phyloP scores from a whole-genome alignment of 2,888 invertebrate species.

The Dynastes hyllus region DNA sequence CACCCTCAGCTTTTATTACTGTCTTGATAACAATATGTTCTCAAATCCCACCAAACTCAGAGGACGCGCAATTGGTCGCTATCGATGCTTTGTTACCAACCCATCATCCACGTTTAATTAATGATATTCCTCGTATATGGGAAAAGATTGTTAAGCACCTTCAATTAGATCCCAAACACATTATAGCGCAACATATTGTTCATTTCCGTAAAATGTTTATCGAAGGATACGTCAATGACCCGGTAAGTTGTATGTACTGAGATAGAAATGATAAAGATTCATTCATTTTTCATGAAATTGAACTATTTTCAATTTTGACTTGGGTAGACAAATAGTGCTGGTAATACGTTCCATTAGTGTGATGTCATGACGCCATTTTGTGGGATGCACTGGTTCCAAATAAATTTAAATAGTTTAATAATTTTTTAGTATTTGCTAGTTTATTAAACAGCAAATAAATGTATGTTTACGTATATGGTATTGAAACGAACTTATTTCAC shows the following conservation, averaged over 20 bases:
- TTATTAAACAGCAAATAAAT: too few species aligned
- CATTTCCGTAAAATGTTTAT: constrained; percentile 78
- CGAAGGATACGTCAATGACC: constrained; percentile 70
- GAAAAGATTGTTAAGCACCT: constrained; percentile 76
- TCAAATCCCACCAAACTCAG: constrained; percentile 64
- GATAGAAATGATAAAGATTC: too few species aligned
- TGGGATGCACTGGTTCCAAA: too few species aligned
- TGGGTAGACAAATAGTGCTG: too few species aligned
- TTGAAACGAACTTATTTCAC: too few species aligned
- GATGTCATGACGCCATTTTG: too few species aligned
- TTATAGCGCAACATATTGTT: constrained; percentile 75
- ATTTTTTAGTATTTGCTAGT: too few species aligned
- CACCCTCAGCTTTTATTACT: constrained; percentile 68
- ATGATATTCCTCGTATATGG: constrained; percentile 80
- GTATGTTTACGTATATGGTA: too few species aligned
- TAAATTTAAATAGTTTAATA: too few species aligned
- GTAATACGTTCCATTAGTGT: too few species aligned
- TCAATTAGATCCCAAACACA: constrained; percentile 74
- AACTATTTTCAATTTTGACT: too few species aligned
- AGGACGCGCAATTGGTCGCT: constrained; percentile 77
- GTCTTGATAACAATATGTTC: constrained; percentile 70
- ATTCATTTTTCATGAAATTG: too few species aligned
- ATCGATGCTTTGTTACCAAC: constrained; percentile 81
- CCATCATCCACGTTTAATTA: constrained; percentile 83
- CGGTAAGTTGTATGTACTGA: constrained; percentile 59